phyloP scores from a whole-genome alignment of 2,113 vertebrate species.

The Vulpes vulpes region DNA sequence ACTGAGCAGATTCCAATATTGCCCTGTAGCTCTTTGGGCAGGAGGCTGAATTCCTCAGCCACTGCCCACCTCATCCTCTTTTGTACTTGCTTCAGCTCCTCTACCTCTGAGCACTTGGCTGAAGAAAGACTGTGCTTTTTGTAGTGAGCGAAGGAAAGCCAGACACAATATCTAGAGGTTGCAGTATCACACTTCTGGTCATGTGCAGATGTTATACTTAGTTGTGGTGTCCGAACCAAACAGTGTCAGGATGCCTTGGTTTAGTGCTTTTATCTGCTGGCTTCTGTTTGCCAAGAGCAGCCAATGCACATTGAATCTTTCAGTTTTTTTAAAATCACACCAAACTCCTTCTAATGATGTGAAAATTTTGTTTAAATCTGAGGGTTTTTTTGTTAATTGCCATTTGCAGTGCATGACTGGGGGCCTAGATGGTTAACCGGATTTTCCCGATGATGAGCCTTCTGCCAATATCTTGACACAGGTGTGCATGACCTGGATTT shows the following conservation, averaged over 20 bases:
- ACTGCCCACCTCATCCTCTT: not conserved
- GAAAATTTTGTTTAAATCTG: slow-evolving; percentile 4
- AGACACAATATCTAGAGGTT: not conserved
- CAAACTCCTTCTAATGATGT: not conserved
- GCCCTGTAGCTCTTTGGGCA: not conserved
- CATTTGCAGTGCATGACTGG: not conserved
- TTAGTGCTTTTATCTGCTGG: slow-evolving; percentile 8
- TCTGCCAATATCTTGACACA: not conserved
- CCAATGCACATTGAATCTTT: not conserved
- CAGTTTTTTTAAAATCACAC: not conserved
- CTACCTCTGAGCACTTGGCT: slow-evolving; percentile 78
- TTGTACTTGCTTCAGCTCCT: slow-evolving; percentile 62
- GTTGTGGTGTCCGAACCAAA: not conserved
- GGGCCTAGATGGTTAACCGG: not conserved
- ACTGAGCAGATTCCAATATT: slow-evolving; percentile 46
- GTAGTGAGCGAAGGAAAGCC: slow-evolving; percentile 43
- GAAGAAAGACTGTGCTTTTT: slow-evolving; percentile 66
- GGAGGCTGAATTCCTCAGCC: not conserved
- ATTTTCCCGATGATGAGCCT: slow-evolving; percentile 27
- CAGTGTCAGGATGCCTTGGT: not conserved
- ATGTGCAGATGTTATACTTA: not conserved
- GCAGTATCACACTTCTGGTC: not conserved
- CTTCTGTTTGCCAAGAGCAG: slow-evolving; percentile 1
- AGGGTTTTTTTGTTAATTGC: slow-evolving; percentile 3
- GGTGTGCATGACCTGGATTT: not conserved